Evolutionary conservation across 1,140 invertebrate species (phyloP).

Genomic region (Drosophila orosa): DNA sequence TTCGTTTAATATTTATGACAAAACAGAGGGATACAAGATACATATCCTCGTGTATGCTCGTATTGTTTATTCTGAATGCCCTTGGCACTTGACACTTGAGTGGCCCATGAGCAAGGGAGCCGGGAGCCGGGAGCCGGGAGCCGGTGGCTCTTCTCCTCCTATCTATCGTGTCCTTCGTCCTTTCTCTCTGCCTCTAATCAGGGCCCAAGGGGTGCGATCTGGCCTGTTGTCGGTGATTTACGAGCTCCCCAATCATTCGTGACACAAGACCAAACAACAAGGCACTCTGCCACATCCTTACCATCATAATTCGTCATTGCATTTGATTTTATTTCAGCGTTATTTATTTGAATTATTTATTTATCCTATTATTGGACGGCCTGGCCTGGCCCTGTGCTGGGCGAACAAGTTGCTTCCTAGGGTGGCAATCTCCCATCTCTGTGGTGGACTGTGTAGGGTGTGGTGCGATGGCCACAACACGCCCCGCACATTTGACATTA

Average conservation of each 20-base stretch:
- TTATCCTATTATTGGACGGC: slow-evolving; percentile 68
- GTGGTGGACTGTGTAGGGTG: slow-evolving; percentile 4
- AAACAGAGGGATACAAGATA: slow-evolving; percentile 47
- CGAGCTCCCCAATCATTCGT: slow-evolving; percentile 72
- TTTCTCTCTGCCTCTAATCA: slow-evolving; percentile 51
- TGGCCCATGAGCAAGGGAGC: slow-evolving; percentile 1
- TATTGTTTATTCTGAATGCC: slow-evolving; percentile 65
- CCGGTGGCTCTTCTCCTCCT: slow-evolving; percentile 2
- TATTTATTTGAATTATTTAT: slow-evolving; percentile 82
- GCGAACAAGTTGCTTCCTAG: slow-evolving; percentile 23
- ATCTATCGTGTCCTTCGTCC: slow-evolving; percentile 1
- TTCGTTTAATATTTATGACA: slow-evolving; percentile 84
- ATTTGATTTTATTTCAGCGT: slow-evolving; percentile 80
- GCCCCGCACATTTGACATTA: slow-evolving; percentile 47
- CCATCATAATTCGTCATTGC: slow-evolving; percentile 80
- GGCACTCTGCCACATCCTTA: slow-evolving; percentile 31
- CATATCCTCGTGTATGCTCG: slow-evolving; percentile 18
- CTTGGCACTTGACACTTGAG: slow-evolving; percentile 75
- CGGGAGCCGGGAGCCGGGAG: neutral
- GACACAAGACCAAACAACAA: slow-evolving; percentile 54
- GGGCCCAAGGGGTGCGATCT: slow-evolving; percentile 51
- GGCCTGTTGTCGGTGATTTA: slow-evolving; percentile 74
- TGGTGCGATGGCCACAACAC: slow-evolving; percentile 11
- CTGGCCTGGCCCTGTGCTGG: slow-evolving; percentile 1
- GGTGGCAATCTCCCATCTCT: slow-evolving; percentile 24